Conservation (phyloP, 2,797 vertebrate species). For the Florisuga fusca region DNA sequence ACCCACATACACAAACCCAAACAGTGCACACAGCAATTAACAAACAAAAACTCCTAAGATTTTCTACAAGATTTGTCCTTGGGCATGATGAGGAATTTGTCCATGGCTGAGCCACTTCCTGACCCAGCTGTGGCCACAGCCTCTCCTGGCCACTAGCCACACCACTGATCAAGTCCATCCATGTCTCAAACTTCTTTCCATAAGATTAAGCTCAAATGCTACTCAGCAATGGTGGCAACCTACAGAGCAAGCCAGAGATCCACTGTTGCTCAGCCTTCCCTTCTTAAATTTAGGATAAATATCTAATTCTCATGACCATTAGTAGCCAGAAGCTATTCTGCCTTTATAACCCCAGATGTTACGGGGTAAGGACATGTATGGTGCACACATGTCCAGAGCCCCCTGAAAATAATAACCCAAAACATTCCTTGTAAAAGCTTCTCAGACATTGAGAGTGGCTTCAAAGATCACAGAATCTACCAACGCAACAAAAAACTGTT, state of each 20-base stretch:
- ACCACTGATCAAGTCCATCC: fast-evolving
- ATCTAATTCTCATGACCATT: neutral
- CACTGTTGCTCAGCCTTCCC: neutral
- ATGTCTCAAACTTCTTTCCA: neutral
- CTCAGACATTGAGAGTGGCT: neutral
- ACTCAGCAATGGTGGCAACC: no score
- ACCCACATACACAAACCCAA: neutral
- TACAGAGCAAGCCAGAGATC: neutral
- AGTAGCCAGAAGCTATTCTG: neutral
- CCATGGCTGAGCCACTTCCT: neutral
- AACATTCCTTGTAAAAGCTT: neutral
- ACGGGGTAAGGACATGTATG: fast-evolving
- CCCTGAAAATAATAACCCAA: neutral
- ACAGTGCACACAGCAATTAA: neutral
- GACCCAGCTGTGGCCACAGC: neutral
- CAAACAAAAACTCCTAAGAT: neutral
- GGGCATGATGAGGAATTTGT: fast-evolving
- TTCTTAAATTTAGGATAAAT: neutral
- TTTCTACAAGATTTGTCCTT: neutral
- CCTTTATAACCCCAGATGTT: neutral
- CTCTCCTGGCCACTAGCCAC: neutral
- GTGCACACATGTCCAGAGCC: fast-evolving
- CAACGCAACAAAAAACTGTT: neutral
- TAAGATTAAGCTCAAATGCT: neutral
- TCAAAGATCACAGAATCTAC: neutral